A percentile compares a stretch with the other conserved stretches of the same genome.
Evolutionary conservation across 1,140 invertebrate genomes (phyloP).

Genomic region (Ips typographus): DNA sequence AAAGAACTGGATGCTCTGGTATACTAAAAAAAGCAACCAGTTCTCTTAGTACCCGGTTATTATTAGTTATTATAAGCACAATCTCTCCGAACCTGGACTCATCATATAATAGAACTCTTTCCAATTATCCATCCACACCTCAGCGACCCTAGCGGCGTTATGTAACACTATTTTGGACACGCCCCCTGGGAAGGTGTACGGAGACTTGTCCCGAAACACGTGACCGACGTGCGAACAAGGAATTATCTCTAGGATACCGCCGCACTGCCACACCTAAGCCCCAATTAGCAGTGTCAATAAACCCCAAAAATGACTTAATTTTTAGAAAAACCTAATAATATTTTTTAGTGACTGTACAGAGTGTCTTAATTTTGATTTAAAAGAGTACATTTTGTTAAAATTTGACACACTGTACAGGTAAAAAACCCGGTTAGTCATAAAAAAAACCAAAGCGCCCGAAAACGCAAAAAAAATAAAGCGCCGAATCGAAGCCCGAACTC

Average conservation of each 20-base stretch:
- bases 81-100: slow-evolving; percentile 88
- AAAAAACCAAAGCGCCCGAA: too few relatives aligned
- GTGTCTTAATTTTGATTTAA: background rate
- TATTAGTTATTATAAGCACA: background rate
- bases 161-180: slow-evolving; percentile 96
- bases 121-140: slow-evolving; percentile 99
- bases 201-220: slow-evolving; percentile 98
- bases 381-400: too few relatives aligned
- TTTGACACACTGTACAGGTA: too few relatives aligned
- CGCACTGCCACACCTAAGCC: slow-evolving; percentile 95
- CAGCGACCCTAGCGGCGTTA: slow-evolving; percentile 93
- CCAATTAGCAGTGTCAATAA: background rate
- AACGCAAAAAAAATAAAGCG: slow-evolving; percentile 57
- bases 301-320: background rate
- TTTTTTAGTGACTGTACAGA: background rate
- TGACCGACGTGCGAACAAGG: slow-evolving; percentile 97
- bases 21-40: too few relatives aligned
- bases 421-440: too few relatives aligned
- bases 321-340: slow-evolving; percentile 1
- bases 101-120: slow-evolving; percentile 98
- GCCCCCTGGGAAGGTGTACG: slow-evolving; percentile 98
- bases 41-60: too few relatives aligned
- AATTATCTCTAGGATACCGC: slow-evolving; percentile 92
- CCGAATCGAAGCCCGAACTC: slow-evolving; percentile 70
- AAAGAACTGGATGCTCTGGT: too few relatives aligned